phyloP scores from a whole-genome alignment of 2,888 invertebrate species.

The Patella depressa region DNA sequence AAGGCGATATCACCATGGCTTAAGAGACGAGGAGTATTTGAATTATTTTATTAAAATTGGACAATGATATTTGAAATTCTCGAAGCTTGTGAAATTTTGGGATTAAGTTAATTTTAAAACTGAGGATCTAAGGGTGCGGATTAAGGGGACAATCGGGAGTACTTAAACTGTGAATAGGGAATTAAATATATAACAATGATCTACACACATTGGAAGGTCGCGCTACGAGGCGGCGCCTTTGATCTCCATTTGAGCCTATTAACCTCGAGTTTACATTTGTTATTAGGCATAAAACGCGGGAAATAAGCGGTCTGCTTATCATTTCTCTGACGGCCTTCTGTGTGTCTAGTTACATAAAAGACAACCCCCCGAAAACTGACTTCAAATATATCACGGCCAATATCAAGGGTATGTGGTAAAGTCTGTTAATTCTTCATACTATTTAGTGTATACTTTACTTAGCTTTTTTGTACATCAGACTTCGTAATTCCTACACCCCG shows the following conservation, averaged over 20 bases:
- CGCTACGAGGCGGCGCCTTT: constrained; percentile 14
- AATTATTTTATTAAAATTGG: no score
- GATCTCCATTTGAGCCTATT: constrained; percentile 21
- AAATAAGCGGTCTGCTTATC: constrained; percentile 7
- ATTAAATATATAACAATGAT: neutral
- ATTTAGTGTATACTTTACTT: no score
- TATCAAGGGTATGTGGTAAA: no score
- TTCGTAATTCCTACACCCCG: no score
- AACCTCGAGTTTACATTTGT: constrained; percentile 17
- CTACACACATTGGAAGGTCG: constrained; percentile 9
- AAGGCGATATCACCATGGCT: no score
- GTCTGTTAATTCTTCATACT: no score
- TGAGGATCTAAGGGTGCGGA: neutral
- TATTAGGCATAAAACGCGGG: constrained; percentile 17
- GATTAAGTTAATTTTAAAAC: constrained; percentile 6
- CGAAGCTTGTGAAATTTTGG: neutral
- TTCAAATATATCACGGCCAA: no score
- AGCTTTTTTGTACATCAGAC: no score
- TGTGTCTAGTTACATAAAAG: constrained; percentile 3
- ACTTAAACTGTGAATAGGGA: constrained; percentile 4
- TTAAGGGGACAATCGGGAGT: neutral
- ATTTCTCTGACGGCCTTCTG: neutral
- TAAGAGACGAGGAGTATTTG: no score
- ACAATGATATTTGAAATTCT: neutral
- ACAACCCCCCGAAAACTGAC: no score